Evolutionary conservation across 2,797 vertebrate genomes (phyloP).

Genomic region (Protonibea diacanthus): DNA sequence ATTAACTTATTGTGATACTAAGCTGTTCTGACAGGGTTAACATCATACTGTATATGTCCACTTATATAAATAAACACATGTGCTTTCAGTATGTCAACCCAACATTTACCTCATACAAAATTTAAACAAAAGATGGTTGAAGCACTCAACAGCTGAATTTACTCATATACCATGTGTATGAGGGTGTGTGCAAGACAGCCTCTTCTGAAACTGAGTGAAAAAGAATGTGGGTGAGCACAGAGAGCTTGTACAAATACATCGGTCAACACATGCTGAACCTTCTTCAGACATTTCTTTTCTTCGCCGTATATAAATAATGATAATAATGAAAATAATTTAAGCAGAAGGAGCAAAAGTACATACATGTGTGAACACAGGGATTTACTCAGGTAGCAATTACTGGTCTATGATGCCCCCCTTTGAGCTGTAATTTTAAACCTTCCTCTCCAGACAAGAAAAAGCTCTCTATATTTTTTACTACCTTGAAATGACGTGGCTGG

Average conservation of each 20-base stretch:
- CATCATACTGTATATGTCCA: constrained; percentile 56
- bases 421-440: constrained; percentile 80
- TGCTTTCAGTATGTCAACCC: constrained; percentile 45
- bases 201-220: constrained; percentile 4
- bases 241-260: neutral
- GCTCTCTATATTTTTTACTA: constrained; percentile 62
- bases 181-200: neutral
- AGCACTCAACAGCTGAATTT: constrained; percentile 46
- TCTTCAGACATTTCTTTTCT: constrained; percentile 3
- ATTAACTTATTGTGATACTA: constrained; percentile 64
- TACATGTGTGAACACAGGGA: constrained; percentile 53
- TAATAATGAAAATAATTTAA: constrained; percentile 11
- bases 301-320: constrained; percentile 5
- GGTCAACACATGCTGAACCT: neutral
- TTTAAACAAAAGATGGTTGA: constrained; percentile 59
- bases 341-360: constrained; percentile 20
- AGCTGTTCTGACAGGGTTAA: constrained; percentile 71
- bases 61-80: constrained; percentile 74
- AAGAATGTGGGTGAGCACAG: neutral
- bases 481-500: constrained; percentile 67
- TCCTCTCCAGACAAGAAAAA: constrained; percentile 72
- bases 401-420: constrained; percentile 60
- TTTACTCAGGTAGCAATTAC: constrained; percentile 80
- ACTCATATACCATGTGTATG: neutral
- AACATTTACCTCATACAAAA: constrained; percentile 57